Conservation (phyloP, 2,888 invertebrate genomes). For the Torymus aiolomorphi region DNA sequence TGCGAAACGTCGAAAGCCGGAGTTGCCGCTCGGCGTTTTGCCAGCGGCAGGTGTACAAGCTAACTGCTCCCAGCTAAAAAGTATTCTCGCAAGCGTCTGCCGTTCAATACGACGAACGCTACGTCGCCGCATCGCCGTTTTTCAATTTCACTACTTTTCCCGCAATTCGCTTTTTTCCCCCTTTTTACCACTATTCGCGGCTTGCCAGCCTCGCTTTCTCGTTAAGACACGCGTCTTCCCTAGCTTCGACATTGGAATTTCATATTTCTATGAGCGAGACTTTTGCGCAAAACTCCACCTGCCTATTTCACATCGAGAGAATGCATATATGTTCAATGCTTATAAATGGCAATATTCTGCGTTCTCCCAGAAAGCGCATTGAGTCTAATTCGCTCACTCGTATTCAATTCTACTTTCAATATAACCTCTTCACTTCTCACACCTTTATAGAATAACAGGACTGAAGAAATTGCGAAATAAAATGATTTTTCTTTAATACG, state of each 20-base stretch:
- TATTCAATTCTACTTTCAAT: background rate
- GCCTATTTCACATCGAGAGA: too few species aligned
- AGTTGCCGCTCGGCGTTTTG: conserved; percentile 8
- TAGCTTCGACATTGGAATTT: background rate
- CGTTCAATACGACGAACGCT: conserved; percentile 9
- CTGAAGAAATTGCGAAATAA: too few species aligned
- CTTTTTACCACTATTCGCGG: background rate
- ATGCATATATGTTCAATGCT: too few species aligned
- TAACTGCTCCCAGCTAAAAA: conserved; percentile 27
- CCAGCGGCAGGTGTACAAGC: conserved; percentile 28
- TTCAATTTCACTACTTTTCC: conserved; percentile 27
- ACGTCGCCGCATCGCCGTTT: conserved; percentile 7
- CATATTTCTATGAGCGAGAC: background rate
- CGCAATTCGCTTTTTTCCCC: background rate
- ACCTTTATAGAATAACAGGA: too few species aligned
- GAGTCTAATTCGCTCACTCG: background rate
- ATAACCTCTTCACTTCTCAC: background rate
- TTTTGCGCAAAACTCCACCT: conserved; percentile 1
- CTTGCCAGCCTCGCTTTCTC: background rate
- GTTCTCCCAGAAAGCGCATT: background rate
- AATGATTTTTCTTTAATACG: too few species aligned
- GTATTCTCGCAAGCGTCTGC: background rate
- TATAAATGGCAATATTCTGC: too few species aligned
- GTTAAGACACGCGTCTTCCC: conserved; percentile 8
- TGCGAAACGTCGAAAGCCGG: background rate